A percentile compares a stretch with the other conserved stretches of the same genome.
Evolutionary conservation across 1,140 invertebrate genomes (phyloP).

Genomic region (Drosophila oshimai): DNA sequence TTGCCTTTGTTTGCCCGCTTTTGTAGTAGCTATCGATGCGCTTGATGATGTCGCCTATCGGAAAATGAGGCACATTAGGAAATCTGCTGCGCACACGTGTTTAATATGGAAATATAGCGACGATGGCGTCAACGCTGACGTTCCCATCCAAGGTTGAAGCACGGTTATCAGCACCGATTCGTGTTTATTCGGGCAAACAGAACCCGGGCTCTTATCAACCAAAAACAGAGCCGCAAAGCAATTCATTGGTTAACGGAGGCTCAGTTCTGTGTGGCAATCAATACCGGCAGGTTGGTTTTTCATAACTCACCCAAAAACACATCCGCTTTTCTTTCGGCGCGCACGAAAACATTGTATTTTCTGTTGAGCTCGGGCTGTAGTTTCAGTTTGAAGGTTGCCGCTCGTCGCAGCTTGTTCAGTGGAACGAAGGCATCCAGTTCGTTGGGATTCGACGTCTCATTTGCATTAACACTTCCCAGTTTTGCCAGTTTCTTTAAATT

Average conservation of each 20-base stretch:
- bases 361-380: constrained; percentile 48
- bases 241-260: not conserved
- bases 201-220: constrained; percentile 17
- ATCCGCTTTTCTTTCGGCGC: constrained; percentile 78
- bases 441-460: constrained; percentile 10
- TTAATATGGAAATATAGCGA: constrained; percentile 4
- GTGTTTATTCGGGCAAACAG: constrained; percentile 18
- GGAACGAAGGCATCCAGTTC: constrained; percentile 77
- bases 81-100: constrained; percentile 15
- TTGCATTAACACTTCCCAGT: constrained; percentile 49
- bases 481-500: constrained; percentile 77
- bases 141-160: constrained; percentile 14
- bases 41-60: constrained; percentile 72
- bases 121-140: constrained; percentile 24
- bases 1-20: constrained; percentile 13
- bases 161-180: constrained; percentile 49
- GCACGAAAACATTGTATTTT: constrained; percentile 70
- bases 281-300: constrained; percentile 20
- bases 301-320: constrained; percentile 70
- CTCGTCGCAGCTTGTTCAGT: constrained; percentile 70
- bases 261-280: constrained; percentile 42
- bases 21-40: constrained; percentile 72
- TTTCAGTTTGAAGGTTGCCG: constrained; percentile 64
- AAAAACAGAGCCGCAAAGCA: not conserved
- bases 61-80: not conserved